These are phyloP conservation scores for Pasiphila rectangulata DNA, from an alignment of 2,888 invertebrate species.

Conservation along the genomic window DNA sequence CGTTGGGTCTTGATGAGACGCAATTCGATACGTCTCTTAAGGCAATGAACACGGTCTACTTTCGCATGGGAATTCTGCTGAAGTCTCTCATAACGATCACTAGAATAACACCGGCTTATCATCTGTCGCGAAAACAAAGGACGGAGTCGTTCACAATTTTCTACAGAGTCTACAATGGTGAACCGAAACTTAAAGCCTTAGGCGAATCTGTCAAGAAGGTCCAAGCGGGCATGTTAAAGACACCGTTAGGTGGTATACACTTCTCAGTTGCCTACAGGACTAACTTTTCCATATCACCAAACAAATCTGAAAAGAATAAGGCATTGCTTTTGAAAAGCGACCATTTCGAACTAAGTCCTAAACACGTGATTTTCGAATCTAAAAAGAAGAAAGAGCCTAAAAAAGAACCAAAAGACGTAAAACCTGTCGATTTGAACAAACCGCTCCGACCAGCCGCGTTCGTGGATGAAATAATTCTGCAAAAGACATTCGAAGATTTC, in stretches of 20 bases:
- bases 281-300: constrained; percentile 95
- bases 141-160: constrained; percentile 95
- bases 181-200: constrained; percentile 86
- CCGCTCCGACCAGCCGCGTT: constrained; percentile 89
- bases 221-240: constrained; percentile 92
- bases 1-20: constrained; percentile 85
- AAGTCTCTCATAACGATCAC: constrained; percentile 95
- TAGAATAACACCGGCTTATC: constrained; percentile 95
- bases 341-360: constrained; percentile 91
- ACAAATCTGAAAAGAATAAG: constrained; percentile 84
- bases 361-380: constrained; percentile 80
- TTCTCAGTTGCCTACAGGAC: constrained; percentile 93
- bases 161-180: constrained; percentile 92
- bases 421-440: constrained; percentile 83
- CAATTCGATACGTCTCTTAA: constrained; percentile 84
- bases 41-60: constrained; percentile 92
- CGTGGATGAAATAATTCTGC: constrained; percentile 77
- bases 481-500: constrained; percentile 61
- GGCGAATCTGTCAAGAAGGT: constrained; percentile 91
- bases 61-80: constrained; percentile 94
- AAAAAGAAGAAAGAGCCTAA: constrained; percentile 81
- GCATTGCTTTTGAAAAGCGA: constrained; percentile 94
- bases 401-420: constrained; percentile 48
- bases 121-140: constrained; percentile 92
- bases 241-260: constrained; percentile 91